phyloP scores from a whole-genome alignment of 2,888 invertebrate genomes.

The Standfussiana lucernea region DNA sequence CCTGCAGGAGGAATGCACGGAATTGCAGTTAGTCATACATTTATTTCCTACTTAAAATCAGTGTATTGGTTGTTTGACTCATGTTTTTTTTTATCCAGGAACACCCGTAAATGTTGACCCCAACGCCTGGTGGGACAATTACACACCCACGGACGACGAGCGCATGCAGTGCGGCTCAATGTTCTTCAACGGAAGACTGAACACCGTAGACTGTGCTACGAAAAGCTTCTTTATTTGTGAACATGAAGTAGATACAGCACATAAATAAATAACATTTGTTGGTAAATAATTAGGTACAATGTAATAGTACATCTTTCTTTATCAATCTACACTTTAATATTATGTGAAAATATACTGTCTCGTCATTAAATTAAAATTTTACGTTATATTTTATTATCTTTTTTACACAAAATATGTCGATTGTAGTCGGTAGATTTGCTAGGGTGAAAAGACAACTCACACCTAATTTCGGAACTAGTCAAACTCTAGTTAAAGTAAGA shows the following conservation, averaged over 20 bases:
- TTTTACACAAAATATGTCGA: no score
- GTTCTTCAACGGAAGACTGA: slow-evolving; percentile 79
- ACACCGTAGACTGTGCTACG: not conserved
- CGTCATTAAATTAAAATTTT: not conserved
- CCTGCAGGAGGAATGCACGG: no score
- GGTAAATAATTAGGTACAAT: not conserved
- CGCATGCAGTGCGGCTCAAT: slow-evolving; percentile 71
- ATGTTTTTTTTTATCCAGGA: not conserved
- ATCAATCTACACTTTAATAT: not conserved
- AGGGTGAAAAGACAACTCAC: not conserved
- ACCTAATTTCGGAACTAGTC: not conserved
- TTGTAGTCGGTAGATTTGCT: not conserved
- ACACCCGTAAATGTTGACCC: slow-evolving; percentile 61
- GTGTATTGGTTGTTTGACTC: not conserved
- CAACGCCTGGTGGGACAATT: slow-evolving; percentile 74
- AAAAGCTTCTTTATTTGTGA: slow-evolving; percentile 72
- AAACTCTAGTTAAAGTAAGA: no score
- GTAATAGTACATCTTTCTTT: not conserved
- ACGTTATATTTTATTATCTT: no score
- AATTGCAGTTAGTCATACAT: not conserved
- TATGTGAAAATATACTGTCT: not conserved
- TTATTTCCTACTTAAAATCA: not conserved
- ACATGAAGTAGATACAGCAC: slow-evolving; percentile 33
- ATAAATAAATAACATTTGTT: not conserved
- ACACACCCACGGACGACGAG: slow-evolving; percentile 75